Base-by-base conservation (phyloP, 2,797 vertebrate species). In the Pagetopsis macropterus region DNA sequence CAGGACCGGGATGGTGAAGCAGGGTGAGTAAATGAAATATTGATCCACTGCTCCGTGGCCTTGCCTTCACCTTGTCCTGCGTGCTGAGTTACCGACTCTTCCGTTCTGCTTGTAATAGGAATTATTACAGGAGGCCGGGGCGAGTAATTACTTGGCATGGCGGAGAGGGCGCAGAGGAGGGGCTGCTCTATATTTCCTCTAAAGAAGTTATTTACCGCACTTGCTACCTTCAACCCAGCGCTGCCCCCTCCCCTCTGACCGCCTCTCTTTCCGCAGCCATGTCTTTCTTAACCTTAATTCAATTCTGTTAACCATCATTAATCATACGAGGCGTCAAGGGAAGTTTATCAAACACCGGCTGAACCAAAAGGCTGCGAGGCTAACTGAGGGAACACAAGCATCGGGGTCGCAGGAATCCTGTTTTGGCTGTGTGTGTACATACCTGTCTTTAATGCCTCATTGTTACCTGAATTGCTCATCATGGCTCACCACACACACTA, bases 1-100 rank as follows among this genome's bases (percentile, higher is more conserved):
- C 96, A 95, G 94, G 95, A 94, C 95, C 90, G 93, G 96, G 96
- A 95, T 95, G 95, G 94, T 70, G 95, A 95, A 94, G 95, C 94
- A 93, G 94, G 93, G 95, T 93, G 95, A 98, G 97, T 98, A 98
- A 98, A 99, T 99, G 97, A 99, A 99, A 98, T 99, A 99, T 99
- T 99, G 97, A 99, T 98, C 97, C 93, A 79, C 91, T 91, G 95
- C 95, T 93, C 94, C 90, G 93, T 97, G 97, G 97, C 97, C 97
- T 99, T 98, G 96, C 97, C 97, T 98, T 98, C 97, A 99, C 97
- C 97, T 99, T 99, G 97, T 98, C 96, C 95, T 93, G 95, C 84
- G 93, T 93, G 94, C 94, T 98, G 97, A 99, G 96, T 99, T 99
- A 99, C 97, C 94, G 97, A 98, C 96, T 98, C 97, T 97, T 97